Percentiles rank a stretch among this genome's conserved stretches.
These are phyloP conservation scores for Otis tarda DNA, from an alignment of 2,113 vertebrate genomes.

Conservation along the genomic window DNA sequence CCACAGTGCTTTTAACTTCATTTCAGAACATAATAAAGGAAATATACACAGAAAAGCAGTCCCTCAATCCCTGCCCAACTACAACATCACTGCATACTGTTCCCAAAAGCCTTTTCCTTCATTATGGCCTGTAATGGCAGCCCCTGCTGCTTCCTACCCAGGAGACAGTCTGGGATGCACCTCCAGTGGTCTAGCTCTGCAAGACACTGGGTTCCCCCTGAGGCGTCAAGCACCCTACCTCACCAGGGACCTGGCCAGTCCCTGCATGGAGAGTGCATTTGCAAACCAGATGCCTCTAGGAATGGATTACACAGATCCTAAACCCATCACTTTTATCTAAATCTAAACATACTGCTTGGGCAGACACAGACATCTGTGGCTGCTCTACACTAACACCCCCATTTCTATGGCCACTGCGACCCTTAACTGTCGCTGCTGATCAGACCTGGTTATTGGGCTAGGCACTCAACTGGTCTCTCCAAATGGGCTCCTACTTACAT, in stretches of 20 bases:
- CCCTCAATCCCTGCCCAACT: background rate
- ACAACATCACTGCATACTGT: background rate
- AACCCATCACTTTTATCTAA: background rate
- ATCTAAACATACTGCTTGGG: background rate
- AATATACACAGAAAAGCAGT: background rate
- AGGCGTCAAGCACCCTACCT: background rate
- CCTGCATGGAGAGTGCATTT: background rate
- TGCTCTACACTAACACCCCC: background rate
- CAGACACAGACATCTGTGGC: background rate
- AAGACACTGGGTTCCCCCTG: accelerated
- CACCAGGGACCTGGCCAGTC: background rate
- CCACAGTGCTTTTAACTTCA: background rate
- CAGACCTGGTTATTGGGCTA: background rate
- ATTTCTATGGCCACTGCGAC: background rate
- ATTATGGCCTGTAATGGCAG: background rate
- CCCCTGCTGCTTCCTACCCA: background rate
- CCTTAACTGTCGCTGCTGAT: background rate
- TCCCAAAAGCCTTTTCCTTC: background rate
- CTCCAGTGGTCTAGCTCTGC: background rate
- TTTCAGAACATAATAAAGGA: background rate
- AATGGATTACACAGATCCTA: background rate
- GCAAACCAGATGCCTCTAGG: background rate
- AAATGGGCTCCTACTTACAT: background rate
- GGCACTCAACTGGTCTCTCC: background rate
- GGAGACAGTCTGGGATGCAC: background rate